Base-by-base conservation (phyloP, 2,888 invertebrate species). In the Euproctis similis region DNA sequence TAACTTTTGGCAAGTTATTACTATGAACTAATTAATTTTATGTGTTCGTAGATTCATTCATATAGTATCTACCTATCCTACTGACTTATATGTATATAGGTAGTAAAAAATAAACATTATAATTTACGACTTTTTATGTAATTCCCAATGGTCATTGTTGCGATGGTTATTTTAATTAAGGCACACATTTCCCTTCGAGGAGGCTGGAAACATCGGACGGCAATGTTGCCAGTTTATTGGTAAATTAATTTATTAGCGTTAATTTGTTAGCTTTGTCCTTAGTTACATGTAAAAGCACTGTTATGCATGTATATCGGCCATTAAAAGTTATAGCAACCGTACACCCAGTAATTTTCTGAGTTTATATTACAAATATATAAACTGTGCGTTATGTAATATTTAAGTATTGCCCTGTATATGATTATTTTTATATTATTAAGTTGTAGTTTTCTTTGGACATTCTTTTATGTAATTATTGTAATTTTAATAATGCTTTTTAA, bases 161-260 rank as follows among this genome's bases (percentile, higher is more conserved):
- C 42, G 41, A 50, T 47, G 44, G 50, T 54, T 51, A 53, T 50
- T 57, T 47, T 48, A 50, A 57, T 49, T 47, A 52, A 47, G 45
- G 47, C 37, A 38, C 47, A 45, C 35, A 33, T 59, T 56, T 53
- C 47, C 42, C 43, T 34, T 39, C n/a, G 46, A 42, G 42, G 44
- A 37, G 39, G 39, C 26, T 12, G n/a, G n/a, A n/a, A n/a, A n/a
- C n/a, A n/a, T n/a, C n/a, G n/a, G 23, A 26, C 20, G 16, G 46
- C 34, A 19, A 13, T 30, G 23, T 20, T 26, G 43, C 43, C 37
- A 36, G 51, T 57, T 58, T 54, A 59, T 56, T 53, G 48, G 53
- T 36, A 64, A 60, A 66, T 66, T 56, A 67, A 67, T 67, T 61
- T 57, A 61, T 56, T 43, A 52, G 46, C 49, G 48, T 46, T 46